Conservation (phyloP, 53 echinoderm and acorn worm species). For the Zoroaster sp. region DNA sequence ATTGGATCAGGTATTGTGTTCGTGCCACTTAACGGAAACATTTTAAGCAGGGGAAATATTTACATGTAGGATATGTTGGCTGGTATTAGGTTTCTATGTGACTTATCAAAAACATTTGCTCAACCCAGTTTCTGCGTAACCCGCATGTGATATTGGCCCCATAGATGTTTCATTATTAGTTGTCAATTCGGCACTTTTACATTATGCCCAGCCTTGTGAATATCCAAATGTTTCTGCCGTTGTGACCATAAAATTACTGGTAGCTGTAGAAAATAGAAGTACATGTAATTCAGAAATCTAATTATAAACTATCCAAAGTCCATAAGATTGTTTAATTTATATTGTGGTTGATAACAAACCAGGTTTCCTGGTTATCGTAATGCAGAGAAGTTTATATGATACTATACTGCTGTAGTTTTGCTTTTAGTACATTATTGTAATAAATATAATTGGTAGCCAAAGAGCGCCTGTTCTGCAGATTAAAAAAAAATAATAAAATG, state of each 20-base stretch:
- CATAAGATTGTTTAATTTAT: constrained; percentile 36
- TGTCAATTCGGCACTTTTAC: not conserved
- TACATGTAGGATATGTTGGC: too few relatives aligned
- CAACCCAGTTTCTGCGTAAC: not conserved
- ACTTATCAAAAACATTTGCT: not conserved
- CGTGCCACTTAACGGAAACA: too few relatives aligned
- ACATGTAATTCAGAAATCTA: too few relatives aligned
- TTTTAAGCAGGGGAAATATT: too few relatives aligned
- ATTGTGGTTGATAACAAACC: constrained; percentile 5
- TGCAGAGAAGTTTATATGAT: constrained; percentile 29
- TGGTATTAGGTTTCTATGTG: not conserved
- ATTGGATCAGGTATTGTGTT: too few relatives aligned
- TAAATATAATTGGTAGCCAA: constrained; percentile 17
- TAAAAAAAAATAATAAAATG: not conserved
- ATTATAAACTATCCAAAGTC: constrained; percentile 18
- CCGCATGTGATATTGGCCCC: not conserved
- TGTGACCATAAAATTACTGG: not conserved
- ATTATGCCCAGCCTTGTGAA: not conserved
- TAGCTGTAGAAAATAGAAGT: not conserved
- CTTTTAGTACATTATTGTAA: constrained; percentile 45
- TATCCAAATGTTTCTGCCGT: not conserved
- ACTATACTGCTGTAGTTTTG: constrained; percentile 49
- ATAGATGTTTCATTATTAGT: not conserved
- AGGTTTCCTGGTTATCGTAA: constrained; percentile 1
- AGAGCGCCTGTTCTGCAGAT: constrained; percentile 30